Conservation (phyloP, 2,888 invertebrate species). For the Xylocampa areola region DNA sequence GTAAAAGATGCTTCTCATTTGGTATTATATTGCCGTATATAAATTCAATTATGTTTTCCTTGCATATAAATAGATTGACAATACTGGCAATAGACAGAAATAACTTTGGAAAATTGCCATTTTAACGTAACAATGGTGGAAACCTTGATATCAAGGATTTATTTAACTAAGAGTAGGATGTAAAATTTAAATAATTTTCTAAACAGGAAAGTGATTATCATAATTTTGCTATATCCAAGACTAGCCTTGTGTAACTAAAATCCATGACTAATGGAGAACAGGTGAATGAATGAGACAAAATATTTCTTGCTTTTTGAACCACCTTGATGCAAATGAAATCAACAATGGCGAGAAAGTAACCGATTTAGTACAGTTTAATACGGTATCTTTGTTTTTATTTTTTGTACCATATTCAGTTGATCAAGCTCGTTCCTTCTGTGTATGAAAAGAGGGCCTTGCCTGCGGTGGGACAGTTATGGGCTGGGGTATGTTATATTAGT, state of each 20-base stretch:
- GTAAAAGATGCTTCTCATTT: neutral
- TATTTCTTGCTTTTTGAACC: too few species aligned
- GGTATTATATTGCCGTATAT: neutral
- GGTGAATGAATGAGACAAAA: too few species aligned
- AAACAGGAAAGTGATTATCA: neutral
- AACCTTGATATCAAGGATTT: neutral
- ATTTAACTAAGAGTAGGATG: neutral
- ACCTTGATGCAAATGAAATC: too few species aligned
- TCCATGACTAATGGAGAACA: neutral
- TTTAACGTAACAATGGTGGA: neutral
- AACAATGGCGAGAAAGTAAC: too few species aligned
- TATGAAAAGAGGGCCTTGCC: too few species aligned
- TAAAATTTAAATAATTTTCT: neutral
- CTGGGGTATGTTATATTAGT: too few species aligned
- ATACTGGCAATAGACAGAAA: conserved; percentile 4
- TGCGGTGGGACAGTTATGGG: too few species aligned
- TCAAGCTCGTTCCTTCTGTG: too few species aligned
- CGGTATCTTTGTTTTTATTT: too few species aligned
- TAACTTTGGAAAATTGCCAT: conserved; percentile 14
- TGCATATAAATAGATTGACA: neutral
- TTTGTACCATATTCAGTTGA: too few species aligned
- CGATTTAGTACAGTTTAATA: too few species aligned
- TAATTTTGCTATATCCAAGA: too few species aligned
- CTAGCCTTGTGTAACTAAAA: neutral
- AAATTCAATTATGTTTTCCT: conserved; percentile 1